Base-by-base conservation (phyloP, 2,113 vertebrate species). In the Laticauda laticaudata region DNA sequence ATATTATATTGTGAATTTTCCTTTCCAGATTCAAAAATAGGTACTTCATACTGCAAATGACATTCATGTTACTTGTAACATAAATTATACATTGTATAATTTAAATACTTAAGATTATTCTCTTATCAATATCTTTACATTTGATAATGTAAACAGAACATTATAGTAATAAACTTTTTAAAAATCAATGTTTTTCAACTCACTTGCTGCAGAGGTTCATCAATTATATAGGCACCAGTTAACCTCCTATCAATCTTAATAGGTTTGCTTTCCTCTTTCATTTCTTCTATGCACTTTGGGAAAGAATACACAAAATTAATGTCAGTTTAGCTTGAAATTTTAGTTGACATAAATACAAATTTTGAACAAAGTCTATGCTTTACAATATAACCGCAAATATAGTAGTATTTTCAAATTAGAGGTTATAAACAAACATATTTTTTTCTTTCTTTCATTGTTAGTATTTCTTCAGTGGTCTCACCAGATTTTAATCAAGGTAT, bases 121-220 rank as follows among this genome's bases (percentile, higher is more conserved):
- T 81, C 21, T 15, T 43, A 59, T 45, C 29, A 92, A 92, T 88
- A 69, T 15, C 1, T 34, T 56, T 89, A 57, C 57, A 43, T 21
- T 86, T n/a, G 51, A 2, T 91, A 9, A 86, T 57, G 6, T 34
- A 81, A 43, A 91, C 39, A 88, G 26, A 88, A 93, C 6, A 57
- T 55, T 54, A 45, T 1, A 88, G 0, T 6, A 89, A 64, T 48
- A 23, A 2, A 4, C 54, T 93, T 54, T 90, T 87, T 3, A 45
- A 29, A 56, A 91, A 93, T 90, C 89, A 94, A 95, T 94, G 92
- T 81, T 91, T 88, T 91, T 94, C 93, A 97, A 95, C 96, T 95
- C 94, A 99, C 99, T 98, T 99, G 99, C 95, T 99, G 99, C 93
- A 99, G 97, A 96, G 99, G 99, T 95, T 99, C 99, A 97, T 99